Base-by-base conservation (phyloP, 2,888 invertebrate genomes). In the Reticulitermes lucifugus region DNA sequence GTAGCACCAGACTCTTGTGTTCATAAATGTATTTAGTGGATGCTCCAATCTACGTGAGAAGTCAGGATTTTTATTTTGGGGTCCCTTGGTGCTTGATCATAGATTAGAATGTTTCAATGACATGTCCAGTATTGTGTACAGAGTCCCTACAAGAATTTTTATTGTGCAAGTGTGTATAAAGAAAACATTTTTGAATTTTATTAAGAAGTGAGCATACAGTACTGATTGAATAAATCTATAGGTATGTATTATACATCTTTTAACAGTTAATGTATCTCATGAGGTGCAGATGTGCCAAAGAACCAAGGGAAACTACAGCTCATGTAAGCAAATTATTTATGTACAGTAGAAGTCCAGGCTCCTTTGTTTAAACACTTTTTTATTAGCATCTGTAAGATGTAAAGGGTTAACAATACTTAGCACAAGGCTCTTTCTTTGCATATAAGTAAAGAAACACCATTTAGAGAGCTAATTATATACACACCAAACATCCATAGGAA, bases 1-100 rank as follows among this genome's bases (percentile, higher is more conserved):
- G 25, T 79, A 79, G 55, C 79, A 65, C 65, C 65, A 65, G 25
- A 65, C 12, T 25, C 25, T n/a, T 65, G 65, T 65, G 65, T 65
- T 65, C 65, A 25, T 4, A 65, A 65, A 1, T 10, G 25, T 65
- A 5, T 25, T 9, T 65, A 25, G n/a, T n/a, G 65, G 6, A 10
- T 65, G 65, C 65, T 65, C 25, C 65, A 65, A 4, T 65, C 25
- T 65, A 2, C 12, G 25, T n/a, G n/a, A 65, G n/a, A 10, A 25
- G 25, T 65, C 25, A n/a, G n/a, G 25, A n/a, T 25, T 60, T 65
- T 65, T 9, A n/a, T 60, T 60, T 21, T 65, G 65, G 65, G 65
- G 5, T 65, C n/a, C 35, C 2, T 65, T 65, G 65, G 65, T 65
- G 65, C 65, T 65, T 65, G 65, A 65, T 65, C 65, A n/a, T 65